A percentile compares a stretch with the other conserved stretches of the same genome.
Evolutionary conservation across 2,797 vertebrate species (phyloP).

Genomic region (Argentina silus): DNA sequence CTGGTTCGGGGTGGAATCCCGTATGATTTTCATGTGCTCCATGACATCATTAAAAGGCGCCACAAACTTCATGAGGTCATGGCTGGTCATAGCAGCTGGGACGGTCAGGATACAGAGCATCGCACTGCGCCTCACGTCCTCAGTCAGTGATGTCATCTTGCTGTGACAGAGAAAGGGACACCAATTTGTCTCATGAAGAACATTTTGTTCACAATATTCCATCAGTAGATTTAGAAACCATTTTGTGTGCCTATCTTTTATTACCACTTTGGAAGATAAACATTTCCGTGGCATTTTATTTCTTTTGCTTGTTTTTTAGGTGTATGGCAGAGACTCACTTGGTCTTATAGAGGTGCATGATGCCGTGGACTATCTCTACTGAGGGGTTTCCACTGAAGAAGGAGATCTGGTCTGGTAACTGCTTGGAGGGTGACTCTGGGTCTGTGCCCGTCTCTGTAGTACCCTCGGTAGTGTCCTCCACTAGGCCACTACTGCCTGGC

Average conservation of each 20-base stretch:
- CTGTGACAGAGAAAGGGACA: conserved; percentile 63
- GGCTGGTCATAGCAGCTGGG: conserved; percentile 96
- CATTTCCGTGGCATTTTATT: too few relatives aligned
- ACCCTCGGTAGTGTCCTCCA: conserved; percentile 53
- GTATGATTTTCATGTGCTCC: conserved; percentile 99
- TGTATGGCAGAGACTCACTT: conserved; percentile 80
- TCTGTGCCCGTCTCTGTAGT: conserved; percentile 50
- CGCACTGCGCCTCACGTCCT: conserved; percentile 90
- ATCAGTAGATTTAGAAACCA: too few relatives aligned
- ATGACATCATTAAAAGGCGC: conserved; percentile 95
- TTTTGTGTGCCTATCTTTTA: too few relatives aligned
- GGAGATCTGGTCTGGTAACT: conserved; percentile 95
- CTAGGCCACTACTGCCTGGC: conserved; percentile 3
- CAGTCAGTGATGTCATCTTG: conserved; percentile 96
- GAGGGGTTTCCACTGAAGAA: conserved; percentile 98
- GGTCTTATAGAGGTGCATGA: conserved; percentile 99
- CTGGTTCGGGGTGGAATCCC: conserved; percentile 96
- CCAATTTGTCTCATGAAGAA: background rate
- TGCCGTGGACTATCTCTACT: conserved; percentile 95
- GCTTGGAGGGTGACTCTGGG: conserved; percentile 91
- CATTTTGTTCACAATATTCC: too few relatives aligned
- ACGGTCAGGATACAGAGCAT: conserved; percentile 98
- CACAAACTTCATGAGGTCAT: conserved; percentile 98
- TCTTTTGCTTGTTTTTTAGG: too few relatives aligned
- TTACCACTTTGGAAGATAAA: too few relatives aligned